Conservation (phyloP, 2,113 vertebrate genomes). For the Anser brachyrhynchus region DNA sequence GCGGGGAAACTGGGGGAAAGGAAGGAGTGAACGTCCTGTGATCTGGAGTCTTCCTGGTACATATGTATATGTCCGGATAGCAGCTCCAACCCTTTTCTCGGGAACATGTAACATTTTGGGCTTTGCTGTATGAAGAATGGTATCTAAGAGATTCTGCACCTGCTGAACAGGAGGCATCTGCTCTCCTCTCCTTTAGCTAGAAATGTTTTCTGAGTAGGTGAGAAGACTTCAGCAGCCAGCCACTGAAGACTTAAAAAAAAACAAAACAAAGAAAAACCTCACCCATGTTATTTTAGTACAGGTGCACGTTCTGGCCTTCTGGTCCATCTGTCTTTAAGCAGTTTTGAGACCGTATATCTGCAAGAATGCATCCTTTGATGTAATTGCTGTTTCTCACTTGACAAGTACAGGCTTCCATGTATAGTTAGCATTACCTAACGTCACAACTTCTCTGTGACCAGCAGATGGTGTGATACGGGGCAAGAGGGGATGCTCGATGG, state of each 20-base stretch:
- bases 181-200: not conserved
- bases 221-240: not conserved
- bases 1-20: not conserved
- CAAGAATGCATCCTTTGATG: no score
- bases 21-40: not conserved
- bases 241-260: not conserved
- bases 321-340: not conserved
- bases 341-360: not conserved
- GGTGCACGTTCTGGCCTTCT: not conserved
- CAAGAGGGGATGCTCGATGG: not conserved
- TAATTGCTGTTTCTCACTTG: no score
- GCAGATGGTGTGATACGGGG: not conserved
- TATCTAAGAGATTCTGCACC: not conserved
- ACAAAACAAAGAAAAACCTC: not conserved
- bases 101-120: rapidly evolving
- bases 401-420: no score
- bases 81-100: not conserved
- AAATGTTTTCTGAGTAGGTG: not conserved
- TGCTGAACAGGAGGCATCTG: not conserved
- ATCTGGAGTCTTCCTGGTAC: no score
- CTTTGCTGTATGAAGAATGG: not conserved
- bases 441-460: not conserved
- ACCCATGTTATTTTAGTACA: not conserved
- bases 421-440: not conserved
- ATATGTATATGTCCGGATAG: rapidly evolving